A percentile compares a stretch with the other conserved stretches of the same genome.
Conservation (phyloP, 2,888 invertebrate genomes). For the Tiliacea aurago region DNA sequence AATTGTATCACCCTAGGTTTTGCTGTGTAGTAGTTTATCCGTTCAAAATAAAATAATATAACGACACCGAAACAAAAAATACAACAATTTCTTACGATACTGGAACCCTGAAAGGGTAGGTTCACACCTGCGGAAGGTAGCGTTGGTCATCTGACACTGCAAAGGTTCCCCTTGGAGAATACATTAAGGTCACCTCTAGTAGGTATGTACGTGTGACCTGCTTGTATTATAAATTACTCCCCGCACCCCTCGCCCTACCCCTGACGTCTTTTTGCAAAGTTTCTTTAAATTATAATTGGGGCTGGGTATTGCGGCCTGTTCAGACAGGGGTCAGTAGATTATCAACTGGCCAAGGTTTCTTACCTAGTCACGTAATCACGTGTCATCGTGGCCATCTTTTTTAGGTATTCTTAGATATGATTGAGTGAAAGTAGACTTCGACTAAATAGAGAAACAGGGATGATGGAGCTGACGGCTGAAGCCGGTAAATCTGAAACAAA, state of each 20-base stretch:
- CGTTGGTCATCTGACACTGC: constrained; percentile 39
- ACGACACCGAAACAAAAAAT: background rate
- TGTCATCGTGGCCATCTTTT: too few species aligned
- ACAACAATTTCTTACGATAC: background rate
- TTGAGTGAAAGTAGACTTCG: too few species aligned
- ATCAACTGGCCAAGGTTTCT: background rate
- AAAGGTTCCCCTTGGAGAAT: constrained; percentile 58
- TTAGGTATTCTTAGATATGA: background rate
- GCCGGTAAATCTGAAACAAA: too few species aligned
- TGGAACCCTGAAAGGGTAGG: constrained; percentile 6
- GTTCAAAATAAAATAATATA: background rate
- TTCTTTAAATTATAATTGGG: constrained; percentile 43
- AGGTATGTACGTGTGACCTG: constrained; percentile 60
- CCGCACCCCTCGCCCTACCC: background rate
- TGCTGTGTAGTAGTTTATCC: background rate
- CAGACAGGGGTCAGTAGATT: background rate
- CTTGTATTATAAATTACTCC: constrained; percentile 58
- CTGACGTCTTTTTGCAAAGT: constrained; percentile 35
- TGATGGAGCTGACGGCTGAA: background rate
- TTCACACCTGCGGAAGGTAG: constrained; percentile 34
- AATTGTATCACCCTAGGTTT: background rate
- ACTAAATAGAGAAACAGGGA: background rate
- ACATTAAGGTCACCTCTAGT: constrained; percentile 54
- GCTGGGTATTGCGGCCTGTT: background rate
- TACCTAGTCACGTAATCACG: background rate